Conservation (phyloP, 2,113 vertebrate genomes). For the Apistogramma diplotaenia region DNA sequence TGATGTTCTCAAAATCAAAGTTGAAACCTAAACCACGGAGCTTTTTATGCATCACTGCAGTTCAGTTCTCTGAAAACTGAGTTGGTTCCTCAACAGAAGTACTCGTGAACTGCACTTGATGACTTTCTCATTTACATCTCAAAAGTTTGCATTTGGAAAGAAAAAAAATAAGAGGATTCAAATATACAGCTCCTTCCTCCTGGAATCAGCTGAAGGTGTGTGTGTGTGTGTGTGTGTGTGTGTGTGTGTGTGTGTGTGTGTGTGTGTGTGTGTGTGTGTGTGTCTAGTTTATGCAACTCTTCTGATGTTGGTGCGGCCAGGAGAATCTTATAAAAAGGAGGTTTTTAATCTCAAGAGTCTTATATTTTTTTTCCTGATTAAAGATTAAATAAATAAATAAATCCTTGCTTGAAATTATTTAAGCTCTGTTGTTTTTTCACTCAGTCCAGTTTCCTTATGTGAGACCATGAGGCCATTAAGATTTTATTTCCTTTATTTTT, state of each 20-base stretch:
- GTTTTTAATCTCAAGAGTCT: too few species aligned
- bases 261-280: too few species aligned
- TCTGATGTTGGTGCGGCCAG: too few species aligned
- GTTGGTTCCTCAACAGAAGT: not conserved
- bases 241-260: too few species aligned
- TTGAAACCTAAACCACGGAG: not conserved
- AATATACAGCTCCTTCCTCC: not conserved
- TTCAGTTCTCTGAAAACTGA: not conserved
- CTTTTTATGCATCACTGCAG: not conserved
- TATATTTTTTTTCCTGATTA: too few species aligned
- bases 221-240: too few species aligned
- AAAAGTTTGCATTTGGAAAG: not conserved
- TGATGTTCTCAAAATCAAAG: not conserved
- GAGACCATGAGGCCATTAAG: not conserved
- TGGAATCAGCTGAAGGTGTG: too few species aligned
- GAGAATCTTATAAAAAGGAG: too few species aligned
- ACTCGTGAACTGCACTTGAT: not conserved
- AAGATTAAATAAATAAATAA: too few species aligned
- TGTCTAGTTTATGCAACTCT: too few species aligned
- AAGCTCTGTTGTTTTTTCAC: not conserved
- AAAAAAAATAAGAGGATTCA: too few species aligned
- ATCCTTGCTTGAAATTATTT: not conserved
- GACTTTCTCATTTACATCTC: not conserved
- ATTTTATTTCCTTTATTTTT: constrained; percentile 32
- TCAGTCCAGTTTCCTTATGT: not conserved